Base-by-base conservation (phyloP, 2,797 vertebrate genomes). In the Lagocephalus sceleratus region DNA sequence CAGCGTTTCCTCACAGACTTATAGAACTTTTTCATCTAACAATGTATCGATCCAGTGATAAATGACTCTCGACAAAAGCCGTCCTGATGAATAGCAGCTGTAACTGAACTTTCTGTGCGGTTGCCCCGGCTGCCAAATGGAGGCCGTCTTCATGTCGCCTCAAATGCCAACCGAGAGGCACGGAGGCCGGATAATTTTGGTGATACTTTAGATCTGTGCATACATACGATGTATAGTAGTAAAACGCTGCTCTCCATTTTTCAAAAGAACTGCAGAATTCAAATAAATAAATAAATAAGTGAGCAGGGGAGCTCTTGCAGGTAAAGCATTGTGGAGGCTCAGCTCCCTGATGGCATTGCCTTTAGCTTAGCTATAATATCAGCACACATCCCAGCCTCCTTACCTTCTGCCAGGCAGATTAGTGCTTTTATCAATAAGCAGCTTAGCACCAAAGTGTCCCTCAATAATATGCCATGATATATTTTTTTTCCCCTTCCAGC, bases 381-480 rank as follows among this genome's bases (percentile, higher is more conserved):
- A 68, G 82, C 78, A 83, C 81, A 85, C 84, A 87, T 82, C 72
- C 84, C 81, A 76, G 77, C 85, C 84, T 89, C 83, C 84, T 89
- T 91, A 91, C 90, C 87, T 90, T 91, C 90, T 87, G 83, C 86
- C 86, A 87, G 86, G 83, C 88, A 91, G 90, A 91, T 92, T 91
- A 92, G 86, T 87, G 89, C 89, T 90, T 91, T 91, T 91, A 91
- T 91, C 90, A 90, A 90, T 91, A 91, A 92, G 88, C 88, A 89
- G 90, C 90, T 91, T 91, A 91, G 84, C 82, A 82, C 85, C 86
- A 89, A 87, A 90, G 86, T 87, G 84, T 86, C 83, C 88, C 88
- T 92, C 87, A 91, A 89, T 91, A 92, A 90, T 89, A 84, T 86
- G 76, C 81, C 73, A 76, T 70, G 67, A 60, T 72, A 76, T 85